phyloP scores from a whole-genome alignment of 37 sponge, comb jelly and placozoan species.

The Hormiphora californensis region DNA sequence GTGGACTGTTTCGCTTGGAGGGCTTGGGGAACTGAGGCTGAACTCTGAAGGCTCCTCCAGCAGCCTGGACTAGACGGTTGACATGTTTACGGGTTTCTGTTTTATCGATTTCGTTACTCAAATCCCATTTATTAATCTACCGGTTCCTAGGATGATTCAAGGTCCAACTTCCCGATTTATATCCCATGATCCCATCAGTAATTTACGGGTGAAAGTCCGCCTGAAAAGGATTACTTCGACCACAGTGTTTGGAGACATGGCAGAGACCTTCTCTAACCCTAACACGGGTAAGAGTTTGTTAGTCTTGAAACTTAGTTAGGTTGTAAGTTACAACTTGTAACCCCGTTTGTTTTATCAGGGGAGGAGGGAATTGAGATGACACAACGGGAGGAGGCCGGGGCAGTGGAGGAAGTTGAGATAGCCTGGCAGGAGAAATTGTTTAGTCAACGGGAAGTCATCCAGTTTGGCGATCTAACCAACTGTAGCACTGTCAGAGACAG shows the following conservation, averaged over 20 bases:
- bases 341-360: too few species aligned
- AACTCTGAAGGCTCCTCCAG: too few species aligned
- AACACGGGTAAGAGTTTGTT: constrained; percentile 23
- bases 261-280: constrained; percentile 20
- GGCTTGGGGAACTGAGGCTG: too few species aligned
- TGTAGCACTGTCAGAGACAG: constrained; percentile 19
- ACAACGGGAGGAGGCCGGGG: background rate
- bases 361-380: background rate
- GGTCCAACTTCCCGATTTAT: constrained; percentile 14
- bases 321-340: too few species aligned
- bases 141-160: too few species aligned
- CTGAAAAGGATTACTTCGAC: constrained; percentile 17
- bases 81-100: too few species aligned
- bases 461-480: constrained; percentile 37
- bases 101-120: too few species aligned
- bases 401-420: background rate
- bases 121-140: too few species aligned
- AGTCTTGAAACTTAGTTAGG: too few species aligned
- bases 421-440: constrained; percentile 31
- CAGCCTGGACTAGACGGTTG: too few species aligned
- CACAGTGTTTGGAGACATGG: background rate
- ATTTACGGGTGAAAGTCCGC: background rate
- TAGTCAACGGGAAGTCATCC: background rate
- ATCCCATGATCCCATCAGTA: constrained; percentile 49
- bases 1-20: too few species aligned